These are phyloP conservation scores for Illadopsis cleaveri DNA, from an alignment of 2,113 vertebrate species.

Conservation along the genomic window DNA sequence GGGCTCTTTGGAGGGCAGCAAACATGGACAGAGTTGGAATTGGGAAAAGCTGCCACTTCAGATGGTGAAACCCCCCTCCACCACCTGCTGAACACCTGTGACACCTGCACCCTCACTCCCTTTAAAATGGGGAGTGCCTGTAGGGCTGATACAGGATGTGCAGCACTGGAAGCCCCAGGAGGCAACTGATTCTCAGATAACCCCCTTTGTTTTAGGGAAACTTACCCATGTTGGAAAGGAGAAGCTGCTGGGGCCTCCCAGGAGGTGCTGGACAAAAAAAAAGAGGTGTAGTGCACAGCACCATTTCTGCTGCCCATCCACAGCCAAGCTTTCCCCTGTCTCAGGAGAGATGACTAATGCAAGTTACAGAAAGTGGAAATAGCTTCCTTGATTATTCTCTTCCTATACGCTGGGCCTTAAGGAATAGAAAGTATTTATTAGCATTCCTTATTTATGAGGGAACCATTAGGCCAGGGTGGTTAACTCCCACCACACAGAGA, in stretches of 20 bases:
- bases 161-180: background rate
- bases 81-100: background rate
- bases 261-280: background rate
- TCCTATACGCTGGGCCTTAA: background rate
- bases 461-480: background rate
- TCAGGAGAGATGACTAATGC: background rate
- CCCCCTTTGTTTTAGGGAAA: background rate
- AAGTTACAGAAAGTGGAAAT: background rate
- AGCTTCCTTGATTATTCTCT: background rate
- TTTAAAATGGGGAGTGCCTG: accelerated
- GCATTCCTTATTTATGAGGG: background rate
- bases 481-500: background rate
- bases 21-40: accelerated
- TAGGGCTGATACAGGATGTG: background rate
- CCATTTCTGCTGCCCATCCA: background rate
- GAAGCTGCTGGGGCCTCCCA: background rate
- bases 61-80: background rate
- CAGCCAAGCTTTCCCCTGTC: background rate
- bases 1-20: accelerated
- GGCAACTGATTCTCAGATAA: background rate
- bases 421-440: background rate
- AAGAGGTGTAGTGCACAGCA: background rate
- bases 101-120: accelerated
- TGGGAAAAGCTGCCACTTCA: background rate
- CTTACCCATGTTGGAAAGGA: background rate